These are phyloP conservation scores for Tadarida brasiliensis DNA, from an alignment of 2,797 vertebrate species.

Conservation along the genomic window DNA sequence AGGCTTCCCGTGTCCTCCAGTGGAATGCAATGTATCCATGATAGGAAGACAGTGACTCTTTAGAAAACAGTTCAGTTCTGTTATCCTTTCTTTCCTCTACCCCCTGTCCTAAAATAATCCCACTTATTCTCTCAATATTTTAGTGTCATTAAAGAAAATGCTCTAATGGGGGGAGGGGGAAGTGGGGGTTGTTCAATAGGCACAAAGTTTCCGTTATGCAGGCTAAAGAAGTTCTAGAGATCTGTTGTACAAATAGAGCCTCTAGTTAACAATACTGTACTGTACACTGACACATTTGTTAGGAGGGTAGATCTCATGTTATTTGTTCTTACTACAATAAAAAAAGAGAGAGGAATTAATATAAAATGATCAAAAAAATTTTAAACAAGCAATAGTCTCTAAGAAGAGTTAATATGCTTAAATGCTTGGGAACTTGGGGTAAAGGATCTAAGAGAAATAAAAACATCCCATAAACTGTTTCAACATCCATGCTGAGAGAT, in stretches of 20 bases:
- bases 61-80: background rate
- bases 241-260: fast-evolving
- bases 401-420: background rate
- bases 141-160: background rate
- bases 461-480: constrained; percentile 68
- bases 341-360: background rate
- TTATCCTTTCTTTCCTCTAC: background rate
- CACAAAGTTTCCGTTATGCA: background rate
- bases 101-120: constrained; percentile 3
- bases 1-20: background rate
- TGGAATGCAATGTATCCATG: background rate
- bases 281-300: background rate
- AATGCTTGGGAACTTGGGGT: constrained; percentile 11
- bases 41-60: background rate
- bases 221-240: background rate
- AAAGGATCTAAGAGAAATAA: constrained; percentile 32
- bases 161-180: background rate
- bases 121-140: background rate
- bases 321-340: background rate
- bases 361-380: background rate
- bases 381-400: background rate
- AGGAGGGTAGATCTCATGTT: background rate
- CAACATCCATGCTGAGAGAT: constrained; percentile 33
- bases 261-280: background rate
- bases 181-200: background rate